These are phyloP conservation scores for Dicyrtoma fusca DNA, from an alignment of 2,888 invertebrate species.

Conservation along the genomic window DNA sequence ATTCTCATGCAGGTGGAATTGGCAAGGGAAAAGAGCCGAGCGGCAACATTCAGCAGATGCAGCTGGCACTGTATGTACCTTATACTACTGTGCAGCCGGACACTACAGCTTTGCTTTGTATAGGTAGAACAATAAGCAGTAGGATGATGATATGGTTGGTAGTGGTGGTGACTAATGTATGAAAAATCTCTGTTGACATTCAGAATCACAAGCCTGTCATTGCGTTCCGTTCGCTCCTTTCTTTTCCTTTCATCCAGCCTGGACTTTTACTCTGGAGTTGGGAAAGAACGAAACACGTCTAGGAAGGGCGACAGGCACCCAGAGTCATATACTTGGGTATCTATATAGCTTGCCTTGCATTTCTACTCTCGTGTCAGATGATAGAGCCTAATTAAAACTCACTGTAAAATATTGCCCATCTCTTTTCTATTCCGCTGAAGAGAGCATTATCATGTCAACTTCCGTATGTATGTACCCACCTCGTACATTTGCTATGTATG, in stretches of 20 bases:
- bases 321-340: too few relatives aligned
- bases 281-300: too few relatives aligned
- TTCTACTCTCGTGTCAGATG: not conserved
- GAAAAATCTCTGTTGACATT: conserved; percentile 32
- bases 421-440: not conserved
- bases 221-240: too few relatives aligned
- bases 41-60: too few relatives aligned
- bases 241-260: not conserved
- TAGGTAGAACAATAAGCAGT: not conserved
- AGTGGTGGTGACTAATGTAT: conserved; percentile 37
- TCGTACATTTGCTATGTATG: too few relatives aligned
- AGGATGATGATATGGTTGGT: not conserved
- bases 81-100: not conserved
- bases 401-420: conserved; percentile 30
- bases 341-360: too few relatives aligned
- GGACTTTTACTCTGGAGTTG: not conserved
- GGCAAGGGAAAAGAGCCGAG: too few relatives aligned
- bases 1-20: too few relatives aligned
- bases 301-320: too few relatives aligned
- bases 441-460: not conserved
- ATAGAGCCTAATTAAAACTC: conserved; percentile 28
- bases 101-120: too few relatives aligned
- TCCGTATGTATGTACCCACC: too few relatives aligned
- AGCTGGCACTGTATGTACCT: too few relatives aligned
- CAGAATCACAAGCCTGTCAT: not conserved